A percentile compares a stretch with the other conserved stretches of the same genome.
Conservation (phyloP, 2,888 invertebrate species). For the Rotaria socialis region DNA sequence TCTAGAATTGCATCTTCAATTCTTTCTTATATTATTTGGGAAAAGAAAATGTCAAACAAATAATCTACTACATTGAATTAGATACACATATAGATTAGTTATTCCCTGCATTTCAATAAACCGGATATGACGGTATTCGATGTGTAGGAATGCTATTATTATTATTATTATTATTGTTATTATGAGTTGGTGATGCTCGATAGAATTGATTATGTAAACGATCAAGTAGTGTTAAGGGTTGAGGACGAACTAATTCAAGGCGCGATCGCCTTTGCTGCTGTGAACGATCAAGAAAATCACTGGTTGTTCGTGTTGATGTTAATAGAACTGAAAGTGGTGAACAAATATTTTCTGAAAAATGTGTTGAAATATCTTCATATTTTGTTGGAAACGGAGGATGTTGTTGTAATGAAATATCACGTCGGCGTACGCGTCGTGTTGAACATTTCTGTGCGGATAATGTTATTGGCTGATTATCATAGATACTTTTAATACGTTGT, state of each 20-base stretch:
- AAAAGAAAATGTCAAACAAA: background rate
- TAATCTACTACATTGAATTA: background rate
- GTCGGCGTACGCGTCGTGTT: background rate
- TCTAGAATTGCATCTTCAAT: background rate
- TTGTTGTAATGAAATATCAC: constrained; percentile 17
- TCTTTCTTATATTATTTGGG: background rate
- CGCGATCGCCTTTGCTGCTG: background rate
- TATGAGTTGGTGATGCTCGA: background rate
- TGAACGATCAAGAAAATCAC: background rate
- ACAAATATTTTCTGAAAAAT: background rate
- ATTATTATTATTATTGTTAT: background rate
- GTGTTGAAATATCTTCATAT: background rate
- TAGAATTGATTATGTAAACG: background rate
- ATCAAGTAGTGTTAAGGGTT: background rate
- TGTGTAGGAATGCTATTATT: constrained; percentile 16
- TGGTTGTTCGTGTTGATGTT: background rate
- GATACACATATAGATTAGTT: background rate
- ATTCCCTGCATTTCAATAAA: background rate
- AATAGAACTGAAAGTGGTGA: background rate
- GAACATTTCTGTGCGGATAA: background rate
- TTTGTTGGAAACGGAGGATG: background rate
- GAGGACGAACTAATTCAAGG: background rate
- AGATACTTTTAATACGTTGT: constrained; percentile 14
- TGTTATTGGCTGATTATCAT: background rate
- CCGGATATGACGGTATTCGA: background rate